Evolutionary conservation across 2,888 invertebrate species (phyloP), one percentile per base, ranked within the genome.

Genomic region (Netelia fuscicornis): DNA sequence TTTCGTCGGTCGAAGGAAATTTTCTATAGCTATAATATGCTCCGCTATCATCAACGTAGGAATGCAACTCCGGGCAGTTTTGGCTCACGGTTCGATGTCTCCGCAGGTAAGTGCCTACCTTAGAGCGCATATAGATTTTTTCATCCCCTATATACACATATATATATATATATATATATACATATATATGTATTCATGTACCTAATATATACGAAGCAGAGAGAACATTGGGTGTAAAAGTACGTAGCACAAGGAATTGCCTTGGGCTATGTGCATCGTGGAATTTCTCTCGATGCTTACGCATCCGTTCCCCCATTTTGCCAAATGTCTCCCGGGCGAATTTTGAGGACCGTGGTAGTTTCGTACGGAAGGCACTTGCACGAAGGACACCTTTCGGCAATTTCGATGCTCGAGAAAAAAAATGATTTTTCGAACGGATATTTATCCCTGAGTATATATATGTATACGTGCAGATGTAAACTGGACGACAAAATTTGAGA

Each of bases 211-310:
- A 54, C 13, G 30, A 5, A 13, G 23, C 11, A 60, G 23, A 65
- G 13, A 37, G 42, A 17, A 17, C 30, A 76, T 65, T 37, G 17
- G 64, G 37, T 52, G 58, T 1, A 30, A 60, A 62, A 48, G 25
- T 17, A 60, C 10, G 17, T 30, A 54, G 44, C 13, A 10, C 30
- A 23, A 37, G 48, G 25, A 17, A 54, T 75, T 20, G 70, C 70
- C 70, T 70, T 30, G 60, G 13, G 62, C 58, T 71, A 62, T 54
- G 70, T 54, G 70, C 70, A 70, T 48, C 78, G 52, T 8, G 62
- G 52, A 78, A 78, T 78, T 78, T 20, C 56, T 72, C 68, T 62
- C 64, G 23, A 82, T 65, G 76, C 52, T 78, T 62, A 76, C 58
- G 60, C 68, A 52, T 78, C 23, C 52, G 70, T 37, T 81, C 30